Conservation (phyloP, 1,140 invertebrate genomes). For the Mesaphorura yosii region DNA sequence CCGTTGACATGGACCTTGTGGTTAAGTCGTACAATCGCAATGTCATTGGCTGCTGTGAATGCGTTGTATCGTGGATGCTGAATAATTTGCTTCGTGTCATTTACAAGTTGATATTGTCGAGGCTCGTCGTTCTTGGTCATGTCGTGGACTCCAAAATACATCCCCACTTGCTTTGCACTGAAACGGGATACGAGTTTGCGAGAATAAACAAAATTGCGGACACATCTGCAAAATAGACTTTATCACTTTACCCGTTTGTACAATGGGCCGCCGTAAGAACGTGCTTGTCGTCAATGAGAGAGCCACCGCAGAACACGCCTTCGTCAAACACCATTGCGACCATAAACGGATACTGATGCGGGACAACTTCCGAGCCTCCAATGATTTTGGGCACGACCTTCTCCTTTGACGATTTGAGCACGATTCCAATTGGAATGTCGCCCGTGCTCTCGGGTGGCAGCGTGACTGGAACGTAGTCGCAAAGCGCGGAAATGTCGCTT, state of each 20-base stretch:
- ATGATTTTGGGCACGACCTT: constrained; percentile 13
- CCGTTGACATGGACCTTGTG: constrained; percentile 14
- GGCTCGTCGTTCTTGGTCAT: constrained; percentile 17
- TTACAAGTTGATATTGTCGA: constrained; percentile 14
- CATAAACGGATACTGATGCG: constrained; percentile 23
- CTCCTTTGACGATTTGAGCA: not conserved
- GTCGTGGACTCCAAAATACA: constrained; percentile 24
- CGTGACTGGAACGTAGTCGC: constrained; percentile 13
- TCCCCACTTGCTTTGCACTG: constrained; percentile 8
- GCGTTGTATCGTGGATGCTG: constrained; percentile 21
- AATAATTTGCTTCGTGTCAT: constrained; percentile 10
- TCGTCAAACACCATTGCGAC: constrained; percentile 22
- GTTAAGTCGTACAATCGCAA: constrained; percentile 18
- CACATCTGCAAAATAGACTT: not conserved
- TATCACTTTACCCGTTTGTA: not conserved
- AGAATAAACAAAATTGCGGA: not conserved
- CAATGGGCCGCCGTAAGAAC: constrained; percentile 27
- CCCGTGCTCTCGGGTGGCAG: not conserved
- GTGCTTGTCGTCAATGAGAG: constrained; percentile 12
- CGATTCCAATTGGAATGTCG: not conserved
- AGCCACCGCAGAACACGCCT: constrained; percentile 19
- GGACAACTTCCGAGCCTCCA: not conserved
- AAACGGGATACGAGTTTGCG: not conserved
- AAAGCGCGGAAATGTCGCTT: constrained; percentile 21
- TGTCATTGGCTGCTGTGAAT: constrained; percentile 18